Conservation (phyloP, 2,888 invertebrate genomes). For the Cepaea hortensis region DNA sequence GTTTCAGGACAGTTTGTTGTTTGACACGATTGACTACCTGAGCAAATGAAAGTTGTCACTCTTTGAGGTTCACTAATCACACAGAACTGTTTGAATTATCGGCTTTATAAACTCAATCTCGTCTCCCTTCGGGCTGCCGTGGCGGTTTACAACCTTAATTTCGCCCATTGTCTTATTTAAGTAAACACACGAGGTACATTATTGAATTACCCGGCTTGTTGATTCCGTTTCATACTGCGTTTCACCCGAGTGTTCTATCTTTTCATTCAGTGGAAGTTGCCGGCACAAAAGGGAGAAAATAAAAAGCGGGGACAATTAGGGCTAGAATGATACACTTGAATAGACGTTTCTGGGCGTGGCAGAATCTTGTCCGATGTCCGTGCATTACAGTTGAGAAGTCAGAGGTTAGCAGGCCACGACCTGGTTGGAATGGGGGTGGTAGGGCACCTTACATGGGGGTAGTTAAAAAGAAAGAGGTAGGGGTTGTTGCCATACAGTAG, state of each 20-base stretch:
- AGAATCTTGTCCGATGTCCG: neutral
- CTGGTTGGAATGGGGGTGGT: neutral
- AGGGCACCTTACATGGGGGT: neutral
- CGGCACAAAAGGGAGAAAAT: neutral
- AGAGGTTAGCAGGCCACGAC: neutral
- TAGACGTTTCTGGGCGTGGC: neutral
- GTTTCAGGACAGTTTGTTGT: neutral
- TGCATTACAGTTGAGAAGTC: neutral
- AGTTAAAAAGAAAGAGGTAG: neutral
- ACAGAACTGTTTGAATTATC: slow-evolving; percentile 27
- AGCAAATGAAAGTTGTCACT: slow-evolving; percentile 13
- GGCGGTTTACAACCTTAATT: slow-evolving; percentile 35
- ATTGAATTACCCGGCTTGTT: slow-evolving; percentile 33
- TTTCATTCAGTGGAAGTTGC: neutral
- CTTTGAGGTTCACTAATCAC: neutral
- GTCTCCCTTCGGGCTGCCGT: neutral
- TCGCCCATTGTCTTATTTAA: slow-evolving; percentile 6
- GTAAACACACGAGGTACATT: slow-evolving; percentile 24
- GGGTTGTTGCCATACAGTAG: neutral
- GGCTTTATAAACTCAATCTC: slow-evolving; percentile 16
- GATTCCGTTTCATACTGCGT: slow-evolving; percentile 29
- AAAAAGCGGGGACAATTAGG: neutral
- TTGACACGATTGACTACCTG: slow-evolving; percentile 26
- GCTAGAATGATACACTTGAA: neutral
- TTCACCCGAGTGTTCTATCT: neutral